Percentiles rank a stretch among this genome's conserved stretches.
Evolutionary conservation across 2,113 vertebrate genomes (phyloP).

Genomic region (Cyanistes caeruleus): DNA sequence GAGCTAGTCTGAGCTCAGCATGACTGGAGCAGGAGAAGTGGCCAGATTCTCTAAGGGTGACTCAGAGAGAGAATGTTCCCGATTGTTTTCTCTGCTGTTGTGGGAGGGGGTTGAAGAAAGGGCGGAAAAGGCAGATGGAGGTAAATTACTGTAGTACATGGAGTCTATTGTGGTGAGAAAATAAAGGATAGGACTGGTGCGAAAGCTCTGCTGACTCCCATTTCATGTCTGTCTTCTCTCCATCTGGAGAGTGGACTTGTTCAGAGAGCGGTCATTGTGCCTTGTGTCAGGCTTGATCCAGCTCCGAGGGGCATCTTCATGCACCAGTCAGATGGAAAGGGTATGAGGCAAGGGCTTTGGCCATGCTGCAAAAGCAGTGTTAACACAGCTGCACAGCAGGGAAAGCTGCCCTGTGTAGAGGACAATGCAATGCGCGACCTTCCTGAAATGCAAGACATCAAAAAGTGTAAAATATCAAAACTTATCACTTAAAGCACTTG

Average conservation of each 20-base stretch:
- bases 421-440: background rate
- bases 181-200: background rate
- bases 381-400: background rate
- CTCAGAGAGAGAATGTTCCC: background rate
- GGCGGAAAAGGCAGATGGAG: background rate
- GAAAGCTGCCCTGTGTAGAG: background rate
- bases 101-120: background rate
- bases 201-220: background rate
- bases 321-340: background rate
- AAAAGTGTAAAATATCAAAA: background rate
- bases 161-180: background rate
- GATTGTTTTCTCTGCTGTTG: background rate
- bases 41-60: background rate
- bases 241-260: background rate
- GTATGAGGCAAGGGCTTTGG: background rate
- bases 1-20: background rate
- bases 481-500: background rate
- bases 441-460: background rate
- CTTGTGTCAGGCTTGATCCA: background rate
- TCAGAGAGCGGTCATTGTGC: background rate
- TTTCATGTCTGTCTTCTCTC: background rate
- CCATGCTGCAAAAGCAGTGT: background rate
- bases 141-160: background rate
- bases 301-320: background rate
- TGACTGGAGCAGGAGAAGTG: background rate